These are phyloP conservation scores for Argyra leucocephala DNA, from an alignment of 2,888 invertebrate species.

Conservation along the genomic window DNA sequence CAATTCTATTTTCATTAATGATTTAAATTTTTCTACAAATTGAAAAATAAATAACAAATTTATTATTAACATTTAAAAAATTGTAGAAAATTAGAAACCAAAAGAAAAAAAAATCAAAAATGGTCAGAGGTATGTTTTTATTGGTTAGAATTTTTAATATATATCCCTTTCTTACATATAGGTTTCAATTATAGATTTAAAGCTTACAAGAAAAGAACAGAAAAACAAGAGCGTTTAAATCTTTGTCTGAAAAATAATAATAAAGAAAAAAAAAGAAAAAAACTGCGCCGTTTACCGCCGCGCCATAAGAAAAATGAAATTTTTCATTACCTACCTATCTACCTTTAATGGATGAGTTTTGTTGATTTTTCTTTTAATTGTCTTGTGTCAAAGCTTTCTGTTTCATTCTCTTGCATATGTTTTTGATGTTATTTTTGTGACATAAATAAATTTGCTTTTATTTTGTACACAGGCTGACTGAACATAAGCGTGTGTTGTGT, in stretches of 20 bases:
- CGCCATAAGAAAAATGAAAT: neutral
- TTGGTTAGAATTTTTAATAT: neutral
- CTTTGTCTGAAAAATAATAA: neutral
- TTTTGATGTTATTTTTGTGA: neutral
- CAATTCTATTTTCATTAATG: neutral
- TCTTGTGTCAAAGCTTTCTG: neutral
- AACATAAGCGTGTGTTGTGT: too few species aligned
- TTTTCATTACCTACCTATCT: neutral
- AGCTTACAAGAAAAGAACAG: neutral
- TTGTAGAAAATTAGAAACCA: neutral
- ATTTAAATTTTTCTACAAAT: neutral
- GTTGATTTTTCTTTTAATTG: neutral
- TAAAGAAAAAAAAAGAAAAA: neutral
- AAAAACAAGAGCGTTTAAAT: neutral
- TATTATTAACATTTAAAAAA: neutral
- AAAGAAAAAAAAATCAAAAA: conserved; percentile 1
- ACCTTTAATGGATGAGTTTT: neutral
- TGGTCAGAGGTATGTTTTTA: conserved; percentile 4
- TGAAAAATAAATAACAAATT: neutral
- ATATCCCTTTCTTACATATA: neutral
- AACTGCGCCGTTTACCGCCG: conserved; percentile 6
- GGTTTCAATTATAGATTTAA: neutral
- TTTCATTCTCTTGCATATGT: neutral
- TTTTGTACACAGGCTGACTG: too few species aligned
- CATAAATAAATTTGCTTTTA: too few species aligned